Conservation (phyloP, 2,113 vertebrate genomes). For the Entelurus aequoreus region DNA sequence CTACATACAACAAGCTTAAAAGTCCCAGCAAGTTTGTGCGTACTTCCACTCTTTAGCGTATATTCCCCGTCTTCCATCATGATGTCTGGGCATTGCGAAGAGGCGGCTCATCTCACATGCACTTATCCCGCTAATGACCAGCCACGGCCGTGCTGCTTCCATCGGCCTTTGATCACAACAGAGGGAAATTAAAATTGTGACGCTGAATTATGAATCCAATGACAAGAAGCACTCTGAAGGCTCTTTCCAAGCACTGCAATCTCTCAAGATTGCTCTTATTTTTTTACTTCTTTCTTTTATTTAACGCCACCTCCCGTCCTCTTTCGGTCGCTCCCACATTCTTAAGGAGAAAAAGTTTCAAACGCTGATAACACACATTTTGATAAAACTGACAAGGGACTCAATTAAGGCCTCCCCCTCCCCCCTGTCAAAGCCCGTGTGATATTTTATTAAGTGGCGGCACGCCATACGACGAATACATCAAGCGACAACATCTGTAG, state of each 20-base stretch:
- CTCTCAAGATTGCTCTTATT: slow-evolving; percentile 39
- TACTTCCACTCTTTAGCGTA: slow-evolving; percentile 55
- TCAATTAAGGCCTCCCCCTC: slow-evolving; percentile 75
- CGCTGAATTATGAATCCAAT: slow-evolving; percentile 79
- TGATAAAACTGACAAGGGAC: slow-evolving; percentile 83
- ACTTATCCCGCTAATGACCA: slow-evolving; percentile 73
- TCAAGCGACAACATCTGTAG: slow-evolving; percentile 77
- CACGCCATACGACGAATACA: slow-evolving; percentile 68
- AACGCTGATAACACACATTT: slow-evolving; percentile 76
- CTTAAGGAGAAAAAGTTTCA: slow-evolving; percentile 72
- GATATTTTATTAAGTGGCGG: slow-evolving; percentile 81
- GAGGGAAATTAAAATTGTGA: slow-evolving; percentile 81
- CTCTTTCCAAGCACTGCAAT: slow-evolving; percentile 39
- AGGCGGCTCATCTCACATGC: slow-evolving; percentile 70
- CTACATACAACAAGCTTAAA: slow-evolving; percentile 7
- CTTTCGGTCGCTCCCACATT: slow-evolving; percentile 68
- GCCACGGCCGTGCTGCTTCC: slow-evolving; percentile 59
- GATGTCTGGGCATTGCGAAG: slow-evolving; percentile 57
- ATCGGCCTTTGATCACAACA: slow-evolving; percentile 76
- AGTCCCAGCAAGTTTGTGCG: slow-evolving; percentile 32
- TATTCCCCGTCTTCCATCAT: slow-evolving; percentile 62
- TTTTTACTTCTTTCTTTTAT: slow-evolving; percentile 47
- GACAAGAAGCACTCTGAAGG: slow-evolving; percentile 71
- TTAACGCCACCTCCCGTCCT: slow-evolving; percentile 27
- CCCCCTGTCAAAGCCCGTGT: slow-evolving; percentile 71